Conservation (phyloP, 2,113 vertebrate genomes). For the Solea senegalensis region DNA sequence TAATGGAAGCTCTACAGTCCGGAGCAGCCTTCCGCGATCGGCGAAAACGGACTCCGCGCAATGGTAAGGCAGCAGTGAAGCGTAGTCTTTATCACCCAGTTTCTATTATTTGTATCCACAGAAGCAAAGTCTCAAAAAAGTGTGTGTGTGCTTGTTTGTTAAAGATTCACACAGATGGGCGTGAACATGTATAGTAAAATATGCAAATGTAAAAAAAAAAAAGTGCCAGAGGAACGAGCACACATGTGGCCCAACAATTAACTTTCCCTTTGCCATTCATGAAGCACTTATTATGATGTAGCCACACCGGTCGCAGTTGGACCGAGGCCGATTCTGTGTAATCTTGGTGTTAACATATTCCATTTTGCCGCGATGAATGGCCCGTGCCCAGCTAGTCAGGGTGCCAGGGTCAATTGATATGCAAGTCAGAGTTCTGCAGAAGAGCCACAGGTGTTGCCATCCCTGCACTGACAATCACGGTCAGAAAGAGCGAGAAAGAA, state of each 20-base stretch:
- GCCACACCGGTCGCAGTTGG: slow-evolving; percentile 31
- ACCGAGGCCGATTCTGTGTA: slow-evolving; percentile 57
- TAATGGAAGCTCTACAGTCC: slow-evolving; percentile 96
- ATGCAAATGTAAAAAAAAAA: neutral
- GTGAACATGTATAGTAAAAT: neutral
- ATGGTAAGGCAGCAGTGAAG: slow-evolving; percentile 64
- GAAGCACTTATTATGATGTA: slow-evolving; percentile 58
- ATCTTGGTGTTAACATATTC: slow-evolving; percentile 69
- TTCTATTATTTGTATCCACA: neutral
- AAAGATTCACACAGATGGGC: neutral
- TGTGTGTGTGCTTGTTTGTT: neutral
- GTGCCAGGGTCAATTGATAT: slow-evolving; percentile 68
- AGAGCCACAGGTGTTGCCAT: slow-evolving; percentile 63
- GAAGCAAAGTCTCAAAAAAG: neutral
- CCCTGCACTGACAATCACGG: slow-evolving; percentile 23
- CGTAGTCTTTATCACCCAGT: neutral
- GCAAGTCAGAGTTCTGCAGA: slow-evolving; percentile 54
- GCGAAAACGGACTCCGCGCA: slow-evolving; percentile 91
- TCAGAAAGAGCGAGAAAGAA: neutral
- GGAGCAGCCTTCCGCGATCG: slow-evolving; percentile 98
- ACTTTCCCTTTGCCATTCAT: slow-evolving; percentile 62
- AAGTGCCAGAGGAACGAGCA: slow-evolving; percentile 12
- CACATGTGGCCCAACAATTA: slow-evolving; percentile 30
- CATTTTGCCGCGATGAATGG: slow-evolving; percentile 62
- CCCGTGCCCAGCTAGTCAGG: slow-evolving; percentile 47